phyloP scores from a whole-genome alignment of 2,888 invertebrate genomes.

The Eulithis prunata region DNA sequence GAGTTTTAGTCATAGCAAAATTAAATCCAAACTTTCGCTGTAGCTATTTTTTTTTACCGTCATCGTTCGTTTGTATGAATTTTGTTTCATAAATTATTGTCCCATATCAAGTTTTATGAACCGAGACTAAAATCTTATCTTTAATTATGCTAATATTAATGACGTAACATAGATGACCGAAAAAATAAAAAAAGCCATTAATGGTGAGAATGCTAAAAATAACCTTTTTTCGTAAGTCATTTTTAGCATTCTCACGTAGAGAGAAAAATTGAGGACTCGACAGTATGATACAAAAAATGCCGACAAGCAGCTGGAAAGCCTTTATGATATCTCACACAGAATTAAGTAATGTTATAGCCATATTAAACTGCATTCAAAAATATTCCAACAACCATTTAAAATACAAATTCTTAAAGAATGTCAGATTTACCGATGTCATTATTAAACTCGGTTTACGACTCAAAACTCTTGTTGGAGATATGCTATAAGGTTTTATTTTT shows the following conservation, averaged over 20 bases:
- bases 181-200: too few species aligned
- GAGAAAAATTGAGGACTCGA: not conserved
- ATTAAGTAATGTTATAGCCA: slow-evolving; percentile 36
- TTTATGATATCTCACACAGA: slow-evolving; percentile 36
- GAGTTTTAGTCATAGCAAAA: too few species aligned
- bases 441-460: slow-evolving; percentile 19
- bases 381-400: slow-evolving; percentile 12
- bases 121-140: too few species aligned
- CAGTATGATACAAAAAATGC: slow-evolving; percentile 6
- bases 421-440: slow-evolving; percentile 22
- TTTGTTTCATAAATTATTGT: too few species aligned
- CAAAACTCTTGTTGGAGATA: slow-evolving; percentile 13
- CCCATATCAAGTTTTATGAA: too few species aligned
- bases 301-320: slow-evolving; percentile 27
- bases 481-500: slow-evolving; percentile 18
- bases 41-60: too few species aligned
- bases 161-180: too few species aligned
- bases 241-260: not conserved
- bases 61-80: too few species aligned
- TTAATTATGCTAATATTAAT: too few species aligned
- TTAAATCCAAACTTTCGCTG: too few species aligned
- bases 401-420: slow-evolving; percentile 9
- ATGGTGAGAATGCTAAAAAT: too few species aligned
- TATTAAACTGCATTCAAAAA: slow-evolving; percentile 17
- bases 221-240: too few species aligned